Base-by-base conservation (phyloP, 2,888 invertebrate species). In the Eupithecia vulgata region DNA sequence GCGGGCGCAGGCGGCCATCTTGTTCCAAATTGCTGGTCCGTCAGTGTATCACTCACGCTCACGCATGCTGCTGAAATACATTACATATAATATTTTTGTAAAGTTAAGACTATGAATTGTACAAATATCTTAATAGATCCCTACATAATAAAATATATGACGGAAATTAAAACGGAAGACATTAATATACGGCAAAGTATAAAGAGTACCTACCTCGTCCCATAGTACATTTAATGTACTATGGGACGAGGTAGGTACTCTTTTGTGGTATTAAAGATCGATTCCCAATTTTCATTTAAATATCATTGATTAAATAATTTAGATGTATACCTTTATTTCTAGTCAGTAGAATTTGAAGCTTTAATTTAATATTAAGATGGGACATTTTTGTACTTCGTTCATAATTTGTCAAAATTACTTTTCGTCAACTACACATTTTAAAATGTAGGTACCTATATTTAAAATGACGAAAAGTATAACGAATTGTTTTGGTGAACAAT, bases 31-130 rank as follows among this genome's bases (percentile, higher is more conserved):
- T 91, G 87, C 87, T 86, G 83, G 85, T 85, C 86, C 90, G 91
- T 91, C 90, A 89, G 90, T 91, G 89, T 87, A 91, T 91, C 91
- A 90, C 90, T 91, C 91, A 92, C 89, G 88, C 83, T 91, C 91
- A 92, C 89, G 88, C 84, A 82, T 86, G 83, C 82, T 48, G 45
- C 61, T 70, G 64, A 70, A 70, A 64, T 0, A 12, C 17, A 5
- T n/a, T 45, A 45, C 6, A 42, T n/a, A 57, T 25, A 57, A 57
- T 25, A 57, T 5, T 52, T 21, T 52, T n/a, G 5, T 10, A 7
- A 52, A 21, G 10, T n/a, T n/a, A n/a, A n/a, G n/a, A n/a, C n/a
- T n/a, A n/a, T n/a, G n/a, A n/a, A n/a, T n/a, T n/a, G n/a, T n/a
- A n/a, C n/a, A n/a, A n/a, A n/a, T n/a, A n/a, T n/a, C n/a, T n/a